Evolutionary conservation across 2,797 vertebrate species (phyloP).

Genomic region (Alcedo atthis): DNA sequence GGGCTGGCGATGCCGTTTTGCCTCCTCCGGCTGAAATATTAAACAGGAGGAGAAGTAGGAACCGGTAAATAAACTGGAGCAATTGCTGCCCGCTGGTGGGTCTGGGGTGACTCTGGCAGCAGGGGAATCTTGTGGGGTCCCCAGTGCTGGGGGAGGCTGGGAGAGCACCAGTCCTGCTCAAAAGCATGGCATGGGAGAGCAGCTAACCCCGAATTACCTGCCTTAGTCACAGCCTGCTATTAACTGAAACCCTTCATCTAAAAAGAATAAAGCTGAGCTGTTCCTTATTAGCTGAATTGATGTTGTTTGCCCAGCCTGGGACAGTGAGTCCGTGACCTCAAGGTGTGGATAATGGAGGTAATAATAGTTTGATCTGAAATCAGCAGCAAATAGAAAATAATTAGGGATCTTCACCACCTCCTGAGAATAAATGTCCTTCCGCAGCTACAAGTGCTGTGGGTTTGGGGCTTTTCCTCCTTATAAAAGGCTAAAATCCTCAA

Average conservation of each 20-base stretch:
- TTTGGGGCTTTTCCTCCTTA: not conserved
- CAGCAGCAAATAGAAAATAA: not conserved
- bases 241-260: not conserved
- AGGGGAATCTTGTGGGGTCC: not conserved
- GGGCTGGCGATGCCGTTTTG: slow-evolving; percentile 41
- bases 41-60: slow-evolving; percentile 48
- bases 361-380: not conserved
- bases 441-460: not conserved
- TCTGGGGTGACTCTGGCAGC: fast-evolving
- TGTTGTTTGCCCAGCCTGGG: not conserved
- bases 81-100: not conserved
- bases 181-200: not conserved
- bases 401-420: not conserved
- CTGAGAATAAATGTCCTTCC: not conserved
- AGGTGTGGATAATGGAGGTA: not conserved
- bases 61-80: slow-evolving; percentile 27
- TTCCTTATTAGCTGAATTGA: not conserved
- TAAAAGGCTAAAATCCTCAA: too few species aligned
- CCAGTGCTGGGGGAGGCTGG: fast-evolving
- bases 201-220: not conserved
- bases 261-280: not conserved
- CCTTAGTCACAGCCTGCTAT: not conserved
- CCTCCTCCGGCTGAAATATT: slow-evolving; percentile 66
- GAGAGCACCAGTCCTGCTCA: not conserved
- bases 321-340: not conserved